These are phyloP conservation scores for Agonopterix alstromeriana DNA, from an alignment of 2,888 invertebrate genomes.

Conservation along the genomic window DNA sequence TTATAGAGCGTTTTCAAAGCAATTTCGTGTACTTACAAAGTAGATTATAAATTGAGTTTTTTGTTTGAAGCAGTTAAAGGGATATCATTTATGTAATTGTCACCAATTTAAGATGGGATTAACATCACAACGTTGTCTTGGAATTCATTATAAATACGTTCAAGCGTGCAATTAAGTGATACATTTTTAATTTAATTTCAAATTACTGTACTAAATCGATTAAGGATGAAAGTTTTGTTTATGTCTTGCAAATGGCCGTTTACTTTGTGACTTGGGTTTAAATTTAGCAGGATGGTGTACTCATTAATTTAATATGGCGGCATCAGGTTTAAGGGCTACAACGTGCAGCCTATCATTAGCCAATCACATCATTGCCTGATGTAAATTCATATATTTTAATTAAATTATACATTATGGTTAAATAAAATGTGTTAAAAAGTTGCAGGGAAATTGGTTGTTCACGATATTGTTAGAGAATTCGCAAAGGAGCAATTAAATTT, in stretches of 20 bases:
- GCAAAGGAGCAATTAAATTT: too few relatives aligned
- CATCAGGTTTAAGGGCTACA: neutral
- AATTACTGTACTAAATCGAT: conserved; percentile 17
- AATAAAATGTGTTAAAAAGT: conserved; percentile 10
- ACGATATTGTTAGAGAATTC: too few relatives aligned
- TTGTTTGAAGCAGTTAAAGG: conserved; percentile 15
- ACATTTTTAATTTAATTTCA: conserved; percentile 15
- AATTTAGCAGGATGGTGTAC: conserved; percentile 21
- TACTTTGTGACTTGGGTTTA: conserved; percentile 28
- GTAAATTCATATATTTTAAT: conserved; percentile 20
- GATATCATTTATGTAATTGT: conserved; percentile 24
- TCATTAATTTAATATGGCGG: conserved; percentile 17
- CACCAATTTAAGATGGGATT: conserved; percentile 13
- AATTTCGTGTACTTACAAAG: conserved; percentile 32
- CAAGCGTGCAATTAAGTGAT: neutral
- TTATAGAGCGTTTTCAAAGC: conserved; percentile 41
- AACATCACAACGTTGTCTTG: conserved; percentile 7
- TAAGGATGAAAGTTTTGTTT: conserved; percentile 9
- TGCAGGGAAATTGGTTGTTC: too few relatives aligned
- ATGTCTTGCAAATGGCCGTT: conserved; percentile 6
- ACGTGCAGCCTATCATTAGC: conserved; percentile 14
- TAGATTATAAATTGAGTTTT: conserved; percentile 24
- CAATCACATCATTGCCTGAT: conserved; percentile 21
- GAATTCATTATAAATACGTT: conserved; percentile 8
- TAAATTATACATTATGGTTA: conserved; percentile 7